Percentiles rank a stretch among this genome's conserved stretches.
These are phyloP conservation scores for Spodoptera picta DNA, from an alignment of 2,888 invertebrate species.

Conservation along the genomic window DNA sequence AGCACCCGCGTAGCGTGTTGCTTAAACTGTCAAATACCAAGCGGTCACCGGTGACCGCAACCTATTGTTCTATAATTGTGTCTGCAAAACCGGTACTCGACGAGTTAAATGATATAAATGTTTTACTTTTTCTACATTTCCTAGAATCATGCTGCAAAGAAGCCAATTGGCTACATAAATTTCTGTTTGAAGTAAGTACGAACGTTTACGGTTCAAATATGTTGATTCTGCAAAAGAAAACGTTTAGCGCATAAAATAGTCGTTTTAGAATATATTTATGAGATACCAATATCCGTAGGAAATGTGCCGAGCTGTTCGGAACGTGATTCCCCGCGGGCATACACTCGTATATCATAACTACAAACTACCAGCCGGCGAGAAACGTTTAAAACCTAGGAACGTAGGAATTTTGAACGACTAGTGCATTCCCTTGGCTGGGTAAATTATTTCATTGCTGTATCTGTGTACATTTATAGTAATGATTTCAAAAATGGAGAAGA, in stretches of 20 bases:
- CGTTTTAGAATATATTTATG: constrained; percentile 37
- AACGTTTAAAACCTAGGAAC: background rate
- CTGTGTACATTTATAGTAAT: too few species aligned
- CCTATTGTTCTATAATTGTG: too few species aligned
- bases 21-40: too few species aligned
- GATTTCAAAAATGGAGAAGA: too few species aligned
- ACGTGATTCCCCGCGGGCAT: constrained; percentile 22
- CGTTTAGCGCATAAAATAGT: constrained; percentile 30
- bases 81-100: too few species aligned
- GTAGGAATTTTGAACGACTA: too few species aligned
- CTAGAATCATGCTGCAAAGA: background rate
- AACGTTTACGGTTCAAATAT: constrained; percentile 4
- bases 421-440: too few species aligned
- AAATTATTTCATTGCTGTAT: too few species aligned
- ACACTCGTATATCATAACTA: background rate
- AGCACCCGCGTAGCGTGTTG: constrained; percentile 1
- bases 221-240: constrained; percentile 15
- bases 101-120: too few species aligned
- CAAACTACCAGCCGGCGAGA: background rate
- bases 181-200: background rate
- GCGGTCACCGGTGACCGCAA: too few species aligned
- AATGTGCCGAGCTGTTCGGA: constrained; percentile 13
- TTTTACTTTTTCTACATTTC: too few species aligned
- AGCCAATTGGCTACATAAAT: constrained; percentile 1
- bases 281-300: constrained; percentile 30